These are phyloP conservation scores for Drosophila siamana DNA, from an alignment of 2,888 invertebrate species.

Conservation along the genomic window DNA sequence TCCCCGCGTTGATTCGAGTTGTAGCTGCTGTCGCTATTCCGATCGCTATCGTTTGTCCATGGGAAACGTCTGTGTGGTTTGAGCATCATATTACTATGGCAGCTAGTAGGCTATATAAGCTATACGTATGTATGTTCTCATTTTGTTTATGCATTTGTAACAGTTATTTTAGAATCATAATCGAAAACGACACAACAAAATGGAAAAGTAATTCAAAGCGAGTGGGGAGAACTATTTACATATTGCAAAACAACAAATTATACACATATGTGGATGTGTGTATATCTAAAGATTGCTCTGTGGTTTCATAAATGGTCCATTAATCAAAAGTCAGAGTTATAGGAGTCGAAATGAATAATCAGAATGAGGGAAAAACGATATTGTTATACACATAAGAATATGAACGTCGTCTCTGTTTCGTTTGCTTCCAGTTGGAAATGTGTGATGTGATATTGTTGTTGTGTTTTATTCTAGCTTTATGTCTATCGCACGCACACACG, in stretches of 20 bases:
- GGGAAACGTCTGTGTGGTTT: constrained; percentile 26
- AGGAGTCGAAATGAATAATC: too few species aligned
- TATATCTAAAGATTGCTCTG: constrained; percentile 36
- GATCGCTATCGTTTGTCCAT: neutral
- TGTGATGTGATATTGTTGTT: constrained; percentile 33
- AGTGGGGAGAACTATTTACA: constrained; percentile 26
- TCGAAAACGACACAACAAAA: too few species aligned
- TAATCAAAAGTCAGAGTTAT: neutral
- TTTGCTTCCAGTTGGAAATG: constrained; percentile 3
- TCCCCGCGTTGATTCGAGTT: too few species aligned
- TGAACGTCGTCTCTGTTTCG: constrained; percentile 7
- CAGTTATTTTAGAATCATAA: neutral
- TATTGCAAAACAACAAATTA: constrained; percentile 9
- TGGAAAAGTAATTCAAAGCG: neutral
- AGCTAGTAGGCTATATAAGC: constrained; percentile 44
- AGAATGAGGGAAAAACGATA: neutral
- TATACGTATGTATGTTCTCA: constrained; percentile 16
- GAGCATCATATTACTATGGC: constrained; percentile 59
- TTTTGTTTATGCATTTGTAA: neutral
- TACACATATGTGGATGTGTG: too few species aligned
- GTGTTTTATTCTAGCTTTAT: constrained; percentile 1
- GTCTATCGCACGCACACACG: constrained; percentile 6
- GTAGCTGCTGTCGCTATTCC: neutral
- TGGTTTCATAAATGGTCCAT: constrained; percentile 20
- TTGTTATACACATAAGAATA: constrained; percentile 25